phyloP scores from a whole-genome alignment of 2,888 invertebrate genomes.

The Dysmachus trigonus region DNA sequence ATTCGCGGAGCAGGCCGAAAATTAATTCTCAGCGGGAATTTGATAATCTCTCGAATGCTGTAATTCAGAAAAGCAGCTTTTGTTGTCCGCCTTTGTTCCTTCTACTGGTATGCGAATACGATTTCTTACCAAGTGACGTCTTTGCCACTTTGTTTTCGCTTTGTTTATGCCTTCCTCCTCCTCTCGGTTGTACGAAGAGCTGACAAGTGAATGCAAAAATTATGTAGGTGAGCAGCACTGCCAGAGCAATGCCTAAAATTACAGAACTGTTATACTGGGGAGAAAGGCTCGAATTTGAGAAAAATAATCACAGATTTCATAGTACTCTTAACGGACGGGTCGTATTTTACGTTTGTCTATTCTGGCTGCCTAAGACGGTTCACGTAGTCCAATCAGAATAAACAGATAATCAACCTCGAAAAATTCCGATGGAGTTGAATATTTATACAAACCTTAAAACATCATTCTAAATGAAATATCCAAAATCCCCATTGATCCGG shows the following conservation, averaged over 20 bases:
- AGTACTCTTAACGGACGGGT: no score
- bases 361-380: no score
- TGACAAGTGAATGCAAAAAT: background rate
- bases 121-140: slow-evolving; percentile 16
- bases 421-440: no score
- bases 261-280: background rate
- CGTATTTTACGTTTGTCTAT: no score
- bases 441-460: no score
- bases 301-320: background rate
- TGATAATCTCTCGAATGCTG: background rate
- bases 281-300: background rate
- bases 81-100: background rate
- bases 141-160: slow-evolving; percentile 13
- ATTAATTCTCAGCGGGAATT: background rate
- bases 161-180: slow-evolving; percentile 9
- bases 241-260: background rate
- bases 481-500: no score
- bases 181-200: background rate
- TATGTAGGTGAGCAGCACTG: background rate
- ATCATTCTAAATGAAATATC: no score
- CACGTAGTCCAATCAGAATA: no score
- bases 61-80: background rate
- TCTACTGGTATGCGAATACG: slow-evolving; percentile 7
- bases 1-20: background rate
- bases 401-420: no score